Evolutionary conservation across 2,888 invertebrate species (phyloP), one percentile per base, ranked within the genome.

Genomic region (Drosophila mulleri): DNA sequence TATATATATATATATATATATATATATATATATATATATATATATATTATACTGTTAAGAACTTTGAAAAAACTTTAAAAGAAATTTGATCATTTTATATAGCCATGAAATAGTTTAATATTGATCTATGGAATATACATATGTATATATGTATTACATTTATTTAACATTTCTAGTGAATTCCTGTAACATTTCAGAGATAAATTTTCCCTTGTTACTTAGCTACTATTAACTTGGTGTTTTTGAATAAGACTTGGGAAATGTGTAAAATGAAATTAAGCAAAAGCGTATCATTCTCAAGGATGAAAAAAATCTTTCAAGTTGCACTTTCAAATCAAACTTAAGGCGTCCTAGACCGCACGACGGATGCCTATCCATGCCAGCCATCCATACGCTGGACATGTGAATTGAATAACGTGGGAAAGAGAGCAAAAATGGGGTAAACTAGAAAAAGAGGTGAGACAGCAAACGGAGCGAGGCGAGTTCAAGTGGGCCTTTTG

Each of bases 401-500:
- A 18, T 37, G 57, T 50, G 50, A 47, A 54, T 45, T 42, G 47
- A 20, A 16, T 35, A 32, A 18, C 14, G 14, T 7, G 29, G 11
- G 37, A n/a, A 12, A n/a, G 52, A 35, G 9, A 39, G 39, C 7
- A 16, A 57, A 44, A 32, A 23, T 32, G 29, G n/a, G n/a, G 48
- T 48, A 29, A 48, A 48, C n/a, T 29, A 12, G 35, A 32, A 44
- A 44, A 44, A 44, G 35, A 23, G 35, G 45, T 37, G 37, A 47
- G 35, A 5, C 35, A 37, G 3, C 35, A 37, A 29, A 42, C 8
- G 37, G 23, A 6, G 45, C 12, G 39, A 7, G 41, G 41, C 16
- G 37, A 63, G 64, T 68, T 78, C 71, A 75, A 78, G 72, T 67
- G 61, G 60, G 67, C 42, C 57, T 71, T 37, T 53, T 59, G 57